Percentiles rank a stretch among this genome's conserved stretches.
Conservation (phyloP, 1,140 invertebrate genomes). For the Phenacoccus solenopsis region DNA sequence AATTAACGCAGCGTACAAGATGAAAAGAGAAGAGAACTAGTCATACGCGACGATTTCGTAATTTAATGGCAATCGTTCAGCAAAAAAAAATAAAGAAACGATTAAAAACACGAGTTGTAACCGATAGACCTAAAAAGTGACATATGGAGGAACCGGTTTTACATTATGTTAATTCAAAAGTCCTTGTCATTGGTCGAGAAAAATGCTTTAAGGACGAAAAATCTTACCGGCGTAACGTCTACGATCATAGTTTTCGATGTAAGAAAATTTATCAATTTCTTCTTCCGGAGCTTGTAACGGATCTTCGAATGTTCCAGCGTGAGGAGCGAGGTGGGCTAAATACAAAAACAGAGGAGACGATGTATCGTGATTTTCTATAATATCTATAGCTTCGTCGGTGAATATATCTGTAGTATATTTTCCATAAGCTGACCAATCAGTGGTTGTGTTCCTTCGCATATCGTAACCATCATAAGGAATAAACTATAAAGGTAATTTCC, state of each 20-base stretch:
- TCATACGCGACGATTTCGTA: no score
- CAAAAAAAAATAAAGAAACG: no score
- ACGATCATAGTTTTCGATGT: conserved; percentile 58
- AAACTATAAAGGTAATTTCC: conserved; percentile 21
- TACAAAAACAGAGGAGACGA: conserved; percentile 60
- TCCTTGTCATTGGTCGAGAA: no score
- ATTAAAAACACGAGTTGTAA: no score
- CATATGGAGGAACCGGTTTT: no score
- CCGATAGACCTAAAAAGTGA: no score
- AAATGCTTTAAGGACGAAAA: no score
- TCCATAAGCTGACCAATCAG: conserved; percentile 28
- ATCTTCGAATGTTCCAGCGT: conserved; percentile 43
- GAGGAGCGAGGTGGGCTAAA: conserved; percentile 64
- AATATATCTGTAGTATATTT: conserved; percentile 47
- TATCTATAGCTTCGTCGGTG: conserved; percentile 38
- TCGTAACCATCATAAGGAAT: conserved; percentile 34
- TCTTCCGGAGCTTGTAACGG: conserved; percentile 60
- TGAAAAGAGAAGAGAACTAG: no score
- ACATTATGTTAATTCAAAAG: no score
- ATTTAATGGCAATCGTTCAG: no score
- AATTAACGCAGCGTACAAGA: no score
- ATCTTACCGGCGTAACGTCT: conserved; percentile 60
- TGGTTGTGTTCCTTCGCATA: conserved; percentile 32
- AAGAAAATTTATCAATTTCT: conserved; percentile 52
- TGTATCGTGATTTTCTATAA: conserved; percentile 40